Base-by-base conservation (phyloP, 2,113 vertebrate species). In the Labeo rohita region DNA sequence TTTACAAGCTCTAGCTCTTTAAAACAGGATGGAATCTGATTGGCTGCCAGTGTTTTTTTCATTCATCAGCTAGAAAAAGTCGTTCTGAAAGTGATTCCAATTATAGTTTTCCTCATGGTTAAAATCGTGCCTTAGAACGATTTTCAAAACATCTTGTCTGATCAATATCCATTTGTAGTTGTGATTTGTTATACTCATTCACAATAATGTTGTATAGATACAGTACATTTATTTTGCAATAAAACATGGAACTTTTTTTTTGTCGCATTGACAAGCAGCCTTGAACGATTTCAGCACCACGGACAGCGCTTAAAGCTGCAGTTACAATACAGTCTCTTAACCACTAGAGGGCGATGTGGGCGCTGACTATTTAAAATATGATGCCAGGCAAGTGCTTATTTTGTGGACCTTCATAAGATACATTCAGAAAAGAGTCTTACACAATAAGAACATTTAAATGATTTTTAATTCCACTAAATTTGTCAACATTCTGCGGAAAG, bases 261-360 rank as follows among this genome's bases (percentile, higher is more conserved):
- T 49, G 43, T n/a, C 18, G n/a, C 8, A 28, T 54, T 84, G 47
- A 54, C 13, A 23, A 47, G 43, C 43, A 23, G 21, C 68, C 8
- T n/a, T 49, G n/a, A 66, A 47, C 78, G 9, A 34, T 80, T 84
- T 81, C 85, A 89, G 81, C 54, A 89, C 88, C 61, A 39, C 45
- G 85, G 88, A 84, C 88, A 89, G 82, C 15, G 21, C 50, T 47
- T 52, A 47, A 11, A n/a, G n/a, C 43, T 5, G 61, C 12, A 23
- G 50, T 10, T 83, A 66, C 79, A 79, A 18, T 78, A 66, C 7
- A 8, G 7, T 6, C 34, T 65, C 28, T 82, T 12, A 65, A 56
- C 66, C 70, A 73, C 66, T n/a, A 86, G 87, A 80, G 75, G 84
- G 75, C 75, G 75, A 10, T 83, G 65, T 50, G 16, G 34, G 16